Conservation (phyloP, 35 echinoderm and acorn worm species). For the Lytechinus variegatus region DNA sequence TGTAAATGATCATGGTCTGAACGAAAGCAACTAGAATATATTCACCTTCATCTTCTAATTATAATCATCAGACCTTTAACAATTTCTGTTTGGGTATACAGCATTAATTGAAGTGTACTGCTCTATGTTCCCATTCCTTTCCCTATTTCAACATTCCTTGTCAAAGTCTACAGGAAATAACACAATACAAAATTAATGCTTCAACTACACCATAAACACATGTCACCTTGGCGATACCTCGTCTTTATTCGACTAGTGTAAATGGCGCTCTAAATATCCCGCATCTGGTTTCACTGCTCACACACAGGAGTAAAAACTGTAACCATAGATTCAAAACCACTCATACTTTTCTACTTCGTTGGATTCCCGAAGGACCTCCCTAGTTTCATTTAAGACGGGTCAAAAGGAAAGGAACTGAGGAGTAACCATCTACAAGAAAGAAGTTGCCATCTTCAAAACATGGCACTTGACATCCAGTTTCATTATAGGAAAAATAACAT, state of each 20-base stretch:
- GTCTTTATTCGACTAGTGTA: background rate
- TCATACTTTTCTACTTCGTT: conserved; percentile 4
- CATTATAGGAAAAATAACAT: background rate
- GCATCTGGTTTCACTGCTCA: background rate
- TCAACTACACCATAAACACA: too few species aligned
- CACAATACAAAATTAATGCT: too few species aligned
- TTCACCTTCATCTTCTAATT: too few species aligned
- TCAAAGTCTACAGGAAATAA: too few species aligned
- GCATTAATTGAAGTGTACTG: too few species aligned
- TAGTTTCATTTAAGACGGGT: background rate
- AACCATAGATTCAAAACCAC: background rate
- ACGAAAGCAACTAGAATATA: too few species aligned
- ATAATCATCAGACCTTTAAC: too few species aligned
- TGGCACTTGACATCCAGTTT: background rate
- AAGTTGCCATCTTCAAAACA: background rate
- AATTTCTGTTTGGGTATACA: too few species aligned
- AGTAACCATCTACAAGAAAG: background rate
- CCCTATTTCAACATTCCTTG: too few species aligned
- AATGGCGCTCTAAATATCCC: background rate
- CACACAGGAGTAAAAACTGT: background rate
- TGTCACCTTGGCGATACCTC: too few species aligned
- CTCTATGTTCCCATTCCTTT: too few species aligned
- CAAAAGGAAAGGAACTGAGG: background rate
- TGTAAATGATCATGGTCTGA: too few species aligned
- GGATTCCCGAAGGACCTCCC: background rate